These are phyloP conservation scores for Euphonia xanthogaster DNA, from an alignment of 2,797 vertebrate genomes.

Conservation along the genomic window DNA sequence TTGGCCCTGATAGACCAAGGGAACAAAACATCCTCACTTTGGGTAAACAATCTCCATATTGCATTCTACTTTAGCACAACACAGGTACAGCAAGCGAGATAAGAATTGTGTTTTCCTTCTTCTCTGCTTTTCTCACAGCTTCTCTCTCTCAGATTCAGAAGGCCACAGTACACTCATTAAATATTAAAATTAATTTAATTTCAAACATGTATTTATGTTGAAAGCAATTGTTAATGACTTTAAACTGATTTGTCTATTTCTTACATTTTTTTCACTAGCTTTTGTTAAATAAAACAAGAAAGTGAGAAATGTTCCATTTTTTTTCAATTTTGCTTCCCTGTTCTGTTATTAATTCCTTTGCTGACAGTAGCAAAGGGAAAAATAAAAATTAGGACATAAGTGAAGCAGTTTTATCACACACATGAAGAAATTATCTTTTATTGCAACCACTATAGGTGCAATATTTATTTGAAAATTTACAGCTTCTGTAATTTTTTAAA, in stretches of 20 bases:
- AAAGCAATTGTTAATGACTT: background rate
- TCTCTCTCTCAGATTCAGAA: too few species aligned
- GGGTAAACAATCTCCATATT: too few species aligned
- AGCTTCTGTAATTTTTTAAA: background rate
- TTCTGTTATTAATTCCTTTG: background rate
- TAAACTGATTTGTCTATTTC: background rate
- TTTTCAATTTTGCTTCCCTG: background rate
- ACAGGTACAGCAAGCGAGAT: too few species aligned
- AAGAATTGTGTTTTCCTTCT: background rate
- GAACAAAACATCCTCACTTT: too few species aligned
- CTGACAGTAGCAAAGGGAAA: background rate
- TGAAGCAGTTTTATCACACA: fast-evolving
- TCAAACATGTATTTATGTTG: background rate
- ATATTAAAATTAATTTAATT: background rate
- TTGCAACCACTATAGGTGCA: background rate
- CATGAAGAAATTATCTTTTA: background rate
- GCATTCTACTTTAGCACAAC: too few species aligned
- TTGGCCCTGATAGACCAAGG: too few species aligned
- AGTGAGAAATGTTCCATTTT: background rate
- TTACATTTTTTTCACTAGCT: background rate
- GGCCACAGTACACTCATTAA: background rate
- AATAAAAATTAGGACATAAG: background rate
- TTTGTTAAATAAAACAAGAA: background rate
- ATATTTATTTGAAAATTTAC: background rate
- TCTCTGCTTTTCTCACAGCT: too few species aligned